phyloP scores from a whole-genome alignment of 1,140 invertebrate genomes.

The Orussus abietinus region DNA sequence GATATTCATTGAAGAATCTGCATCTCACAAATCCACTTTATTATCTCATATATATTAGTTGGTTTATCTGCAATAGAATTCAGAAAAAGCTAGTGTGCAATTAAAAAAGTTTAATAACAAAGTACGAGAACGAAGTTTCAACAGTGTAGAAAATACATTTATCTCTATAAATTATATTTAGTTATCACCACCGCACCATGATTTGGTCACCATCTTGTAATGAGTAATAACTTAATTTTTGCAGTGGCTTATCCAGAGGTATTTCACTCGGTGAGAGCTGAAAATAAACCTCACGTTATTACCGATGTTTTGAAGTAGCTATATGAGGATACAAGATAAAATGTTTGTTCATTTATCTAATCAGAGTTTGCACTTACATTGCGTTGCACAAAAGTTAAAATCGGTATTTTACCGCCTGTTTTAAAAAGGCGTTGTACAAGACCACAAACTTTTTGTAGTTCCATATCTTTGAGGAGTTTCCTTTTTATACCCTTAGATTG shows the following conservation, averaged over 20 bases:
- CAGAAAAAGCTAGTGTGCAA: conserved; percentile 22
- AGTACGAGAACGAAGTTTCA: conserved; percentile 41
- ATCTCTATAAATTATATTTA: conserved; percentile 28
- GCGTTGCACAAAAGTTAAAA: conserved; percentile 53
- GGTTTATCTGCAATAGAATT: no score
- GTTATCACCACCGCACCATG: conserved; percentile 63
- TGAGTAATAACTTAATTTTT: conserved; percentile 78
- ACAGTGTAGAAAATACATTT: conserved; percentile 47
- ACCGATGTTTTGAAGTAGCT: conserved; percentile 32
- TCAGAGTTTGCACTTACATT: conserved; percentile 47
- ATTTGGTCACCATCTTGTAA: conserved; percentile 80
- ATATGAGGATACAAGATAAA: conserved; percentile 53
- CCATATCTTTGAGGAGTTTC: conserved; percentile 73
- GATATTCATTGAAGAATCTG: no score
- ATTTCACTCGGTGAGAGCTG: conserved; percentile 67
- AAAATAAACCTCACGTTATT: no score
- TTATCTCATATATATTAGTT: no score
- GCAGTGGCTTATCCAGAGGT: conserved; percentile 73
- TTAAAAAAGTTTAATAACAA: conserved; percentile 53
- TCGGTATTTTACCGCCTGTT: conserved; percentile 52
- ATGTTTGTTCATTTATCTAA: conserved; percentile 30
- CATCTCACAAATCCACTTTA: no score
- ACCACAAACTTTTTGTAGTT: conserved; percentile 75
- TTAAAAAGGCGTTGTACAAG: conserved; percentile 68
- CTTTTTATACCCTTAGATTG: conserved; percentile 61